Evolutionary conservation across 2,888 invertebrate genomes (phyloP).

Genomic region (Pyrocoelia pectoralis): DNA sequence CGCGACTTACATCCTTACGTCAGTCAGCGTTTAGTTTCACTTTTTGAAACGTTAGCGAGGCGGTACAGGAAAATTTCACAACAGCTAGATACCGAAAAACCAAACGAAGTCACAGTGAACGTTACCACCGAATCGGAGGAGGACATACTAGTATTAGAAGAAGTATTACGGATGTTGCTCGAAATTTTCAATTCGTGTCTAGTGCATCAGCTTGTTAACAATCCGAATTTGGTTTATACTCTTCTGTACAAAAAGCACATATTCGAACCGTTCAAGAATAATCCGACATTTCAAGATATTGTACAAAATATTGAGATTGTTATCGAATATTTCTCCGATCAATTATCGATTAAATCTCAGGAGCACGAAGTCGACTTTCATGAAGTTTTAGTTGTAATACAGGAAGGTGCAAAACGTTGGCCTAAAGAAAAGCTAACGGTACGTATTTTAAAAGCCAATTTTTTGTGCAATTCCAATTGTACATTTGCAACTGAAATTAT

Average conservation of each 20-base stretch:
- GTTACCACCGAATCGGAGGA: slow-evolving; percentile 67
- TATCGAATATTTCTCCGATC: slow-evolving; percentile 73
- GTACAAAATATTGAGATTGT: slow-evolving; percentile 96
- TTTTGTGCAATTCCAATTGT: too few relatives aligned
- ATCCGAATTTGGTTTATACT: slow-evolving; percentile 94
- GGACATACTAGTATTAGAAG: slow-evolving; percentile 91
- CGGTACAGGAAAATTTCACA: slow-evolving; percentile 74
- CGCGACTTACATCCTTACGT: slow-evolving; percentile 94
- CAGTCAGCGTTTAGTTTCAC: slow-evolving; percentile 89
- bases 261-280: slow-evolving; percentile 86
- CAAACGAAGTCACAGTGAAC: slow-evolving; percentile 44
- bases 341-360: slow-evolving; percentile 67
- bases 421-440: slow-evolving; percentile 93
- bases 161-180: slow-evolving; percentile 94
- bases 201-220: slow-evolving; percentile 84
- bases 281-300: slow-evolving; percentile 91
- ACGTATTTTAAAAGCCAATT: slow-evolving; percentile 29
- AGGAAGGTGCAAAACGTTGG: slow-evolving; percentile 92
- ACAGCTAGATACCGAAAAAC: slow-evolving; percentile 35
- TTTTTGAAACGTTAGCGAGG: slow-evolving; percentile 91
- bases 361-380: slow-evolving; percentile 79
- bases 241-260: slow-evolving; percentile 91
- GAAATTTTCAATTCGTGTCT: slow-evolving; percentile 98
- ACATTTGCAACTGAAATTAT: too few relatives aligned
- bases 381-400: slow-evolving; percentile 88